Evolutionary conservation across 2,113 vertebrate species (phyloP), one percentile per base, ranked within the genome.

Genomic region (Eptesicus fuscus): DNA sequence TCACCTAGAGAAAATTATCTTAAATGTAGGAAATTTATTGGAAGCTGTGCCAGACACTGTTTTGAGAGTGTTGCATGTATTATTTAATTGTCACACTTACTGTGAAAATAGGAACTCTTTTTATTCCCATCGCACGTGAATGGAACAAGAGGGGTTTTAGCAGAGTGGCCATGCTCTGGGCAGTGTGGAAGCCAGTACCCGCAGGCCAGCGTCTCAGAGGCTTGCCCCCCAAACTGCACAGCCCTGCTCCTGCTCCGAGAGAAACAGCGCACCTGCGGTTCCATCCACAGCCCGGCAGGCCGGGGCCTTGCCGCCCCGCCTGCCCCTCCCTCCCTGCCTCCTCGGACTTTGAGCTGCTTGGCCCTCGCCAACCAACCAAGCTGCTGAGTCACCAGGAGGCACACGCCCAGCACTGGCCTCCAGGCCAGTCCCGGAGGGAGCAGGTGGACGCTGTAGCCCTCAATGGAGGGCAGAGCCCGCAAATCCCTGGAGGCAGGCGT

Each of bases 391-490:
- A 11, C 47, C 12, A 44, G 56, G 49, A 56, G 16, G 37, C 5
- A 12, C 17, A 11, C 0, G 0, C 30, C 20, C 20, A 16, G 35
- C 17, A n/a, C 1, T 3, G 35, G 32, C 30, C 86, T 69, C 23
- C 13, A 9, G 16, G 35, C 14, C 42, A 47, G 30, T n/a, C 56
- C 7, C 0, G 16, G 67, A 56, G 76, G 59, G 44, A 32, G 10
- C 32, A 35, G 44, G 42, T 1, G 13, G 78, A 11, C 0, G 0
- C 13, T 23, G 56, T 4, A 2, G 12, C 37, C 42, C 20, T 47
- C 13, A 16, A 16, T 28, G 37, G 44, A 17, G 42, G 40, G n/a
- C 59, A 47, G 61, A 22, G 67, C 49, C 67, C 4, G n/a, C 28
- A 35, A 35, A 44, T 17, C 49, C 32, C 8, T 2, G n/a, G 53